phyloP scores from a whole-genome alignment of 2,113 vertebrate species.

The Mugil cephalus region DNA sequence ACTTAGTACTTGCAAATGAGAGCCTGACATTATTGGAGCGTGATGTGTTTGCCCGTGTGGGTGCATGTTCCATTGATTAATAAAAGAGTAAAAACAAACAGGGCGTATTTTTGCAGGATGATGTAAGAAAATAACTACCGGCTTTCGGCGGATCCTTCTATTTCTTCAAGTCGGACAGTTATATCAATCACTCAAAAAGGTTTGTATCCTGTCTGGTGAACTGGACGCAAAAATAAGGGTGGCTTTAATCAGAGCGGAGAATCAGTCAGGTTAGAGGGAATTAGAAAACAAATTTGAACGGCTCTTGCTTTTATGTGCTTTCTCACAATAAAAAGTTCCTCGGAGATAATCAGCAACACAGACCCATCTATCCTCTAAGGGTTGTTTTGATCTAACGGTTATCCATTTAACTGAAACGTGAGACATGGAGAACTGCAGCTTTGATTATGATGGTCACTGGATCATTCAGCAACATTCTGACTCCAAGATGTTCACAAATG shows the following conservation, averaged over 20 bases:
- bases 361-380: not conserved
- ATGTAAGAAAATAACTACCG: not conserved
- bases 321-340: not conserved
- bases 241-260: not conserved
- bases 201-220: no score
- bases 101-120: not conserved
- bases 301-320: not conserved
- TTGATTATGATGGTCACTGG: not conserved
- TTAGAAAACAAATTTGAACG: slow-evolving; percentile 12
- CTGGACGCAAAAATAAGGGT: not conserved
- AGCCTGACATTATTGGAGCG: slow-evolving; percentile 4
- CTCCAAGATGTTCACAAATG: not conserved
- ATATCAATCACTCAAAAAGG: not conserved
- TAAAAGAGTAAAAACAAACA: not conserved
- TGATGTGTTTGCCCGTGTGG: not conserved
- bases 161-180: no score
- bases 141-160: no score
- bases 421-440: not conserved
- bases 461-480: not conserved
- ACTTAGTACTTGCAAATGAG: slow-evolving; percentile 51
- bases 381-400: slow-evolving; percentile 9
- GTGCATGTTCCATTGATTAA: not conserved
- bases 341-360: not conserved
- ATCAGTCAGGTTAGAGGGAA: not conserved
- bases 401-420: not conserved